Evolutionary conservation across 2,888 invertebrate genomes (phyloP).

Genomic region (Amblyjoppa proteus): DNA sequence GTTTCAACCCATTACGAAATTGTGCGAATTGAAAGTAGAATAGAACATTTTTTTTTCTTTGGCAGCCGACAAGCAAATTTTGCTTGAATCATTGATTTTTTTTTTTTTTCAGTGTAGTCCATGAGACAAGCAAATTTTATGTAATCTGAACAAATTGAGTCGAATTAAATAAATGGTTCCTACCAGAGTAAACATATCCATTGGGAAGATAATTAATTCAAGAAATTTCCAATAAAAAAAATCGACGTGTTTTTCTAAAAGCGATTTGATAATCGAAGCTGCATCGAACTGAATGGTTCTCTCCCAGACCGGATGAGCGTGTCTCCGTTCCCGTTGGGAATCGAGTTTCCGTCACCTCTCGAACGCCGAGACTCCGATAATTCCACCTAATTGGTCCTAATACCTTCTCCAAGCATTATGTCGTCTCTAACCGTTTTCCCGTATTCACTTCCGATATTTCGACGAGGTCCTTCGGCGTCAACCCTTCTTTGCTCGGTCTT

Average conservation of each 20-base stretch:
- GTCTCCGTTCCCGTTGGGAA: conserved; percentile 43
- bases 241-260: neutral
- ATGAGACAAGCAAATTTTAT: too few relatives aligned
- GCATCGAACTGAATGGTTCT: conserved; percentile 34
- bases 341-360: conserved; percentile 63
- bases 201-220: too few relatives aligned
- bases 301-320: conserved; percentile 57
- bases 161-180: too few relatives aligned
- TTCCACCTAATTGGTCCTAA: conserved; percentile 70
- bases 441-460: conserved; percentile 64
- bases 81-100: too few relatives aligned
- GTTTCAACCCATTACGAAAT: too few relatives aligned
- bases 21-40: too few relatives aligned
- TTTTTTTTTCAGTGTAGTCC: too few relatives aligned
- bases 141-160: too few relatives aligned
- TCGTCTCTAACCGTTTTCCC: conserved; percentile 60
- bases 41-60: too few relatives aligned
- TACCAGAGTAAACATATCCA: too few relatives aligned
- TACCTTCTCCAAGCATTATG: conserved; percentile 65
- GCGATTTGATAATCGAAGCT: conserved; percentile 51
- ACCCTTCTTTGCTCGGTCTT: conserved; percentile 38
- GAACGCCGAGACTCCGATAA: conserved; percentile 57
- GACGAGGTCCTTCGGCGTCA: conserved; percentile 52
- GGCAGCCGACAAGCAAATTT: too few relatives aligned
- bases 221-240: conserved; percentile 27